Conservation (phyloP, 2,113 vertebrate genomes). For the Daphoenositta chrysoptera region DNA sequence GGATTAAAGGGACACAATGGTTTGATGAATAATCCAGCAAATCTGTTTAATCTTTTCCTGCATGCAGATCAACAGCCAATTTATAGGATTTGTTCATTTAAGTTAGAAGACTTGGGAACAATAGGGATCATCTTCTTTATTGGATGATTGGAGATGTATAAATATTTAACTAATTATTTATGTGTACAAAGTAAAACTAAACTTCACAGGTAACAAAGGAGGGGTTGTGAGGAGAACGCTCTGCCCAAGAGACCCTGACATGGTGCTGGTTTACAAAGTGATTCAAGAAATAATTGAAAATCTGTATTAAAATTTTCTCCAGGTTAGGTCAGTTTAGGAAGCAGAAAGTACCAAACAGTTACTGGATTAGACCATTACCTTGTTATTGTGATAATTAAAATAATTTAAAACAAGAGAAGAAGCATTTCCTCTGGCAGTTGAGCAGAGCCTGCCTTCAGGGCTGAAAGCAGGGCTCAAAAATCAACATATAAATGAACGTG, state of each 20-base stretch:
- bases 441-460: neutral
- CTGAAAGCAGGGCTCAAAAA: neutral
- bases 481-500: neutral
- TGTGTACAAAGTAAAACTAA: neutral
- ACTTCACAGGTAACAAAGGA: neutral
- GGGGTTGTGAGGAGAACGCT: neutral
- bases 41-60: neutral
- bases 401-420: neutral
- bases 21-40: neutral
- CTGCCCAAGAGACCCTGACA: rapidly evolving
- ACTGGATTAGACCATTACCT: neutral
- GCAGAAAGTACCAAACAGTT: neutral
- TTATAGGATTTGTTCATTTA: neutral
- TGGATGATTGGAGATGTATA: neutral
- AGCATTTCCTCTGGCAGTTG: neutral
- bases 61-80: neutral
- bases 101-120: neutral
- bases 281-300: neutral
- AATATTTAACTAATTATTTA: neutral
- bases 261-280: neutral
- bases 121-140: neutral
- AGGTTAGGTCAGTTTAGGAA: neutral
- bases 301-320: neutral
- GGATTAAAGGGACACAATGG: neutral
- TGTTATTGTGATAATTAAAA: neutral